Evolutionary conservation across 2,113 vertebrate species (phyloP), one percentile per base, ranked within the genome.

Genomic region (Pavo muticus): DNA sequence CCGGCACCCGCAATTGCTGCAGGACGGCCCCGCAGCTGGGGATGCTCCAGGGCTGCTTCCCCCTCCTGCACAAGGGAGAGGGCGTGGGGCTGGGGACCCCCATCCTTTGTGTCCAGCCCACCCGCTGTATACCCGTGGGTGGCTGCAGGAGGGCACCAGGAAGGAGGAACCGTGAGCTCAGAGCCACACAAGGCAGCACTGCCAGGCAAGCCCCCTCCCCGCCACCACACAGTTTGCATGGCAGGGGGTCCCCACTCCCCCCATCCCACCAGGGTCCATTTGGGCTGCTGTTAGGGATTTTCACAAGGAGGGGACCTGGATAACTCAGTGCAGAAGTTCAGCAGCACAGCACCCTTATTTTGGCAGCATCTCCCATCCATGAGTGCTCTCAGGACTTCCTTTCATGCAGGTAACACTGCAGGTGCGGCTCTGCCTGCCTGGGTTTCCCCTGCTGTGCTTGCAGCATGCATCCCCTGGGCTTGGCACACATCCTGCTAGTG

Each of bases 401-500:
- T 71, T 81, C 60, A 0, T 0, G 17, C 2, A 2, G n/a, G 9
- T 59, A 40, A 25, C 1, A 1, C n/a, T 42, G 39, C 24, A 77
- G 69, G 42, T 77, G 24, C 56, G 56, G 54, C 73, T 91, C 68
- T 86, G 68, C 64, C 59, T 35, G 19, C n/a, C 72, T 6, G 10
- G 0, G 0, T 37, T 69, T 44, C 35, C 72, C 68, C 13, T 69
- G 30, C 6, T 1, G 0, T 0, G 0, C 10, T 30, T 42, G 15
- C 27, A 21, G 18, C 15, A 3, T 50, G 24, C 11, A 77, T 63
- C 16, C 37, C 12, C 3, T 2, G 17, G 40, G 56, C 15, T 35
- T 74, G 61, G 25, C n/a, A 68, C 44, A 68, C 57, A 21, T n/a
- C 32, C 57, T n/a, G 32, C 57, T n/a, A 59, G 12, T 4, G 5